These are phyloP conservation scores for Karalla daura DNA, from an alignment of 2,797 vertebrate genomes.

Conservation along the genomic window DNA sequence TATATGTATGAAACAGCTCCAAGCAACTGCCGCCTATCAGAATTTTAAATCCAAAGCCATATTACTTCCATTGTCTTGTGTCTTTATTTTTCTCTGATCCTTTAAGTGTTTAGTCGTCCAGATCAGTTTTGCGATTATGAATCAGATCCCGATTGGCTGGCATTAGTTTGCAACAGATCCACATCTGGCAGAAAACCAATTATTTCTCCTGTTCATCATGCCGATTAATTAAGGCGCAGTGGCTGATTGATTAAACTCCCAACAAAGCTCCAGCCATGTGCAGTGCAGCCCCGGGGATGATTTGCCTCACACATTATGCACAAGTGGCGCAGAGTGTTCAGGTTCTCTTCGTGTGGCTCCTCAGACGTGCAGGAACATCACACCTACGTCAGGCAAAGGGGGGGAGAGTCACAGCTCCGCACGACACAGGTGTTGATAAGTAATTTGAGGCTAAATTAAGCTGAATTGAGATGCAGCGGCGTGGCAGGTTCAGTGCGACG, in stretches of 20 bases:
- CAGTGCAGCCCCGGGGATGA: conserved; percentile 43
- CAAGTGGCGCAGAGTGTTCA: conserved; percentile 34
- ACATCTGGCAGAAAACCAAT: conserved; percentile 80
- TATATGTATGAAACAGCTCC: conserved; percentile 4
- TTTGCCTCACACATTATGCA: conserved; percentile 56
- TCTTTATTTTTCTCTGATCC: conserved; percentile 58
- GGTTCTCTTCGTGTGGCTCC: conserved; percentile 47
- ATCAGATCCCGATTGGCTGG: conserved; percentile 67
- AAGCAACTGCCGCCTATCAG: conserved; percentile 9
- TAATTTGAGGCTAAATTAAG: conserved; percentile 50
- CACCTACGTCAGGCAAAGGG: conserved; percentile 6
- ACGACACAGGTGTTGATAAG: conserved; percentile 47
- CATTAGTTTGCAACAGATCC: conserved; percentile 70
- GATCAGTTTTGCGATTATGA: conserved; percentile 67
- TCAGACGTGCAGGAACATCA: conserved; percentile 30
- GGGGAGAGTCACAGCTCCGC: conserved; percentile 28
- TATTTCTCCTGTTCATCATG: conserved; percentile 79
- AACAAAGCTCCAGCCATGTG: conserved; percentile 61
- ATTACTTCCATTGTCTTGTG: conserved; percentile 46
- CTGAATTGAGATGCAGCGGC: conserved; percentile 43
- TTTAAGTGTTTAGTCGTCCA: conserved; percentile 58
- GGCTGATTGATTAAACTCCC: conserved; percentile 79
- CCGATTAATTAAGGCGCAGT: conserved; percentile 76
- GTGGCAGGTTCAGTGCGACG: neutral
- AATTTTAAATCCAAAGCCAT: conserved; percentile 42